Evolutionary conservation across 2,888 invertebrate genomes (phyloP).

Genomic region (Sinohyriopsis cumingii): DNA sequence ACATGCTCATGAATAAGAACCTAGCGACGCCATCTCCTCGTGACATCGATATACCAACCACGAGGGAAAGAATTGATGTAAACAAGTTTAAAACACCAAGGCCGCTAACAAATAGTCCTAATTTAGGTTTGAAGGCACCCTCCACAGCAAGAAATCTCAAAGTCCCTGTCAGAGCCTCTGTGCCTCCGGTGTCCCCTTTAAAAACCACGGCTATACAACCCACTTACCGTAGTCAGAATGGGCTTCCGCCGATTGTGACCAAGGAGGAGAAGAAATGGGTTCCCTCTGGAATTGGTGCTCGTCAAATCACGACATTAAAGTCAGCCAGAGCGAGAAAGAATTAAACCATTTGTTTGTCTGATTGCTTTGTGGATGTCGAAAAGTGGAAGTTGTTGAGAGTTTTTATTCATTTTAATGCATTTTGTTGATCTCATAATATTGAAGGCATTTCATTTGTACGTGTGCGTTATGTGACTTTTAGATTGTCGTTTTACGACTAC

Average conservation of each 20-base stretch:
- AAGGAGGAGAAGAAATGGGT: conserved; percentile 31
- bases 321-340: no score
- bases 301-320: no score
- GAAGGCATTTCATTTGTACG: no score
- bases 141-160: conserved; percentile 16
- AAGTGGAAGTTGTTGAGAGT: no score
- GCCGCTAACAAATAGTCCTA: conserved; percentile 20
- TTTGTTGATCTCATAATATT: no score
- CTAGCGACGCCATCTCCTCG: conserved; percentile 24
- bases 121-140: conserved; percentile 20
- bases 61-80: conserved; percentile 28
- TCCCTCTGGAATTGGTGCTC: conserved; percentile 10
- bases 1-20: conserved; percentile 38
- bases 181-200: conserved; percentile 18
- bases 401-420: no score
- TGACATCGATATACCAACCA: conserved; percentile 16
- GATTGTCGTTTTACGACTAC: no score
- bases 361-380: no score
- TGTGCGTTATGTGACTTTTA: no score
- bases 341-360: no score
- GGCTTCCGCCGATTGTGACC: conserved; percentile 33
- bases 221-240: conserved; percentile 6
- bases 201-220: background rate
- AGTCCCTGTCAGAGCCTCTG: conserved; percentile 15
- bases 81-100: conserved; percentile 30